Conservation (phyloP, 2,113 vertebrate species). For the Pontoporia blainvillei region DNA sequence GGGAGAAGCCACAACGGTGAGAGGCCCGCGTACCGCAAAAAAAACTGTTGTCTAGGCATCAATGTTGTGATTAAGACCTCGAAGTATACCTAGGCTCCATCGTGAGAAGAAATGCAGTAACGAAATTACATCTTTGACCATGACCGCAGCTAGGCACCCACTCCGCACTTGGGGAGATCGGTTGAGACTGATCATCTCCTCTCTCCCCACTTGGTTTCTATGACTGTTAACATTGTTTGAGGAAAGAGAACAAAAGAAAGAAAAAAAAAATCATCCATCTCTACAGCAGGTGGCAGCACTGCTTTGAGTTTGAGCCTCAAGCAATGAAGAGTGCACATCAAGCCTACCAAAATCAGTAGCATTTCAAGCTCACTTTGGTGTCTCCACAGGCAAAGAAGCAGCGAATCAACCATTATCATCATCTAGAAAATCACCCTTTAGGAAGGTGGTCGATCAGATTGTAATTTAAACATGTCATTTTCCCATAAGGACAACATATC, state of each 20-base stretch:
- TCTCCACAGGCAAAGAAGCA: background rate
- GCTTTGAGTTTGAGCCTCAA: background rate
- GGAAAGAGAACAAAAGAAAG: background rate
- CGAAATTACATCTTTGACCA: background rate
- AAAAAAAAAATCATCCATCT: background rate
- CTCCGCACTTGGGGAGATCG: background rate
- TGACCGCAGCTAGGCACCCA: background rate
- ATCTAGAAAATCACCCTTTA: background rate
- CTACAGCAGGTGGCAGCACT: constrained; percentile 8
- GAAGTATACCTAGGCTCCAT: background rate
- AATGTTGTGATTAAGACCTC: background rate
- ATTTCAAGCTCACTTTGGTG: background rate
- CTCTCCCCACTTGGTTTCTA: background rate
- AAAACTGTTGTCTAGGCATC: background rate
- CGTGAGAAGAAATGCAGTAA: background rate
- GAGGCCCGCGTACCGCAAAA: too few species aligned
- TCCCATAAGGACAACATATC: background rate
- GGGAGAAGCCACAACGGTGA: too few species aligned
- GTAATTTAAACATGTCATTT: background rate
- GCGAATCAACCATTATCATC: background rate
- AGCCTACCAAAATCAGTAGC: background rate
- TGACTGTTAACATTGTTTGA: background rate
- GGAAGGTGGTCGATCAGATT: background rate
- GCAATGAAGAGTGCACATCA: fast-evolving
- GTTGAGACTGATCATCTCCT: background rate